Percentiles rank a stretch among this genome's conserved stretches.
These are phyloP conservation scores for Deilephila porcellus DNA, from an alignment of 2,888 invertebrate genomes.

Conservation along the genomic window DNA sequence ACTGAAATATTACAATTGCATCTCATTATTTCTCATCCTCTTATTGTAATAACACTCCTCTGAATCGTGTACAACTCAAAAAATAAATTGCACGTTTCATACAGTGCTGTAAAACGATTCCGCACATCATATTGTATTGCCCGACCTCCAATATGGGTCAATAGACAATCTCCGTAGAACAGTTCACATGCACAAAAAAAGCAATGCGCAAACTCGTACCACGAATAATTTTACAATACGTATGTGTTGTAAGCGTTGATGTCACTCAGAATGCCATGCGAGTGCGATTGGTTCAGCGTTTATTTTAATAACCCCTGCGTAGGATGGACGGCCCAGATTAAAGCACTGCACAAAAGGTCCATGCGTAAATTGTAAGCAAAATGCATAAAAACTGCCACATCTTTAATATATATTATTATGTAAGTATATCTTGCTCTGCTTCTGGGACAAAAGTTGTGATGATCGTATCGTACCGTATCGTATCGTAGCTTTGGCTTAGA, in stretches of 20 bases:
- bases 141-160: constrained; percentile 17
- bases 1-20: no score
- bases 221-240: constrained; percentile 3
- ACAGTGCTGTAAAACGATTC: neutral
- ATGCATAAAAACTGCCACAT: neutral
- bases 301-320: constrained; percentile 24
- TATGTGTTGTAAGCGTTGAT: neutral
- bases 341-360: neutral
- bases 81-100: neutral
- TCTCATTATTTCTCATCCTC: no score
- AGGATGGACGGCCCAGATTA: neutral
- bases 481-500: no score
- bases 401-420: no score
- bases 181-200: constrained; percentile 11
- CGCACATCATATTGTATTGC: neutral
- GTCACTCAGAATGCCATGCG: neutral
- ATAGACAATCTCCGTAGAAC: constrained; percentile 14
- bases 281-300: constrained; percentile 7
- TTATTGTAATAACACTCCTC: no score
- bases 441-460: no score
- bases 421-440: no score
- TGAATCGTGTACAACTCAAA: neutral
- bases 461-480: no score
- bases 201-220: neutral
- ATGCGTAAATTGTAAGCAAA: neutral